A percentile compares a stretch with the other conserved stretches of the same genome.
Conservation (phyloP, 2,797 vertebrate species). For the Ambastaia sidthimunki region DNA sequence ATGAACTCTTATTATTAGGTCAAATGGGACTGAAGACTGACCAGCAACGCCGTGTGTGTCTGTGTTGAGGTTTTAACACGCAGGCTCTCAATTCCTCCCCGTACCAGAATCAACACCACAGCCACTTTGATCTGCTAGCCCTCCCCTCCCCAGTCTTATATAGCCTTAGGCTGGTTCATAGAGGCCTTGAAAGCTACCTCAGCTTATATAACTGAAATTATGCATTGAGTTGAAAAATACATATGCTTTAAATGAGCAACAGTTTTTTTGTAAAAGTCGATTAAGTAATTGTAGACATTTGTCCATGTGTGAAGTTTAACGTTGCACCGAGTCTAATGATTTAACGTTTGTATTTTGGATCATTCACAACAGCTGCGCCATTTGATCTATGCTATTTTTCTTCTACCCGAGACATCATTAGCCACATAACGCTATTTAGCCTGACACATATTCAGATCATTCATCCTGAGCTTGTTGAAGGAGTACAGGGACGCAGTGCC, state of each 20-base stretch:
- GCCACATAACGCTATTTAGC: slow-evolving; percentile 33
- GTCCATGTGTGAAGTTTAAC: slow-evolving; percentile 26
- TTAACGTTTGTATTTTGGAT: slow-evolving; percentile 19
- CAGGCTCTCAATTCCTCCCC: slow-evolving; percentile 74
- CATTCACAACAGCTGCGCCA: slow-evolving; percentile 32
- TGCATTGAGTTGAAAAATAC: slow-evolving; percentile 45
- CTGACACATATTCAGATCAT: slow-evolving; percentile 45
- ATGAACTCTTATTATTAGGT: slow-evolving; percentile 61
- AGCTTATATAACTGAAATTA: slow-evolving; percentile 68
- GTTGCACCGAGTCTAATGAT: slow-evolving; percentile 8
- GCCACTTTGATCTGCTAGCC: slow-evolving; percentile 71
- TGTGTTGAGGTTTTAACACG: slow-evolving; percentile 69
- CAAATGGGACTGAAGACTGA: slow-evolving; percentile 65
- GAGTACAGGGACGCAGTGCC: slow-evolving; percentile 37
- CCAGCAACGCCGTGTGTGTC: slow-evolving; percentile 53
- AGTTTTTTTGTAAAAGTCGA: not conserved
- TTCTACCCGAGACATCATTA: slow-evolving; percentile 45
- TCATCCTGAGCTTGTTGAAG: slow-evolving; percentile 43
- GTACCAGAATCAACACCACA: slow-evolving; percentile 71
- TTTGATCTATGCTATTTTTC: slow-evolving; percentile 14
- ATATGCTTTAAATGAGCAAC: slow-evolving; percentile 34
- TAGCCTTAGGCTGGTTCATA: slow-evolving; percentile 50
- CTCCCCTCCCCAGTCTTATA: slow-evolving; percentile 59
- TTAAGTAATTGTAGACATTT: slow-evolving; percentile 16
- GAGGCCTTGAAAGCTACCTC: slow-evolving; percentile 51